phyloP scores from a whole-genome alignment of 1,140 invertebrate genomes.

The Zaprionus capensis region DNA sequence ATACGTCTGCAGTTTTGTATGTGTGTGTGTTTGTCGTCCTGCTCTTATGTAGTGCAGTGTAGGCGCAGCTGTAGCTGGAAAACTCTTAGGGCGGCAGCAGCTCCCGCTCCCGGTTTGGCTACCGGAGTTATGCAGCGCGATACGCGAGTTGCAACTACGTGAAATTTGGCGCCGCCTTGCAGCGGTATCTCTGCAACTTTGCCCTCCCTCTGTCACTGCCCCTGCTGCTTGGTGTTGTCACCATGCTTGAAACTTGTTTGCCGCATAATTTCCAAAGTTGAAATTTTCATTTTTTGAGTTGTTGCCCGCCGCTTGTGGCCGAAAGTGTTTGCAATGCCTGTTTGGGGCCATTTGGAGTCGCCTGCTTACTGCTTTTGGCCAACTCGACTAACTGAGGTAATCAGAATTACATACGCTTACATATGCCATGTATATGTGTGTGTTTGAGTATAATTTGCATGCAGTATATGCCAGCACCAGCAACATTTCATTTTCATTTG shows the following conservation, averaged over 20 bases:
- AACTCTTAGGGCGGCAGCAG: constrained; percentile 17
- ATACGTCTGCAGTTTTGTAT: background rate
- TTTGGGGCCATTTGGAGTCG: constrained; percentile 27
- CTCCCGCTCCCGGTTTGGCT: constrained; percentile 11
- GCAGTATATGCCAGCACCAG: constrained; percentile 5
- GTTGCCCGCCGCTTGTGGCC: constrained; percentile 24
- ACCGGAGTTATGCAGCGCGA: constrained; percentile 31
- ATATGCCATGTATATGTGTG: background rate
- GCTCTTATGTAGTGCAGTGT: constrained; percentile 25
- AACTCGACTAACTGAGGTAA: constrained; percentile 54
- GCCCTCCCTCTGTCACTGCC: no score
- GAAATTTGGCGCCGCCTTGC: constrained; percentile 23
- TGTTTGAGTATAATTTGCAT: constrained; percentile 29
- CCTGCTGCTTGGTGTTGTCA: constrained; percentile 19
- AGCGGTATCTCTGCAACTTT: no score
- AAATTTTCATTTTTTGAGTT: constrained; percentile 68
- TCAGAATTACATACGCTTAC: constrained; percentile 48
- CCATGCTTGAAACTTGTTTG: constrained; percentile 62
- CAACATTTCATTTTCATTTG: background rate
- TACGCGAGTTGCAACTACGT: constrained; percentile 20
- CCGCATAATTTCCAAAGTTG: constrained; percentile 71
- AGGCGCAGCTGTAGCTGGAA: constrained; percentile 12
- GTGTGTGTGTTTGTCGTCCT: background rate
- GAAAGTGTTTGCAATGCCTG: constrained; percentile 57
- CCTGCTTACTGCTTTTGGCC: constrained; percentile 25